Evolutionary conservation across 2,113 vertebrate genomes (phyloP), one percentile per base, ranked within the genome.

Genomic region (Tragulus kanchil): DNA sequence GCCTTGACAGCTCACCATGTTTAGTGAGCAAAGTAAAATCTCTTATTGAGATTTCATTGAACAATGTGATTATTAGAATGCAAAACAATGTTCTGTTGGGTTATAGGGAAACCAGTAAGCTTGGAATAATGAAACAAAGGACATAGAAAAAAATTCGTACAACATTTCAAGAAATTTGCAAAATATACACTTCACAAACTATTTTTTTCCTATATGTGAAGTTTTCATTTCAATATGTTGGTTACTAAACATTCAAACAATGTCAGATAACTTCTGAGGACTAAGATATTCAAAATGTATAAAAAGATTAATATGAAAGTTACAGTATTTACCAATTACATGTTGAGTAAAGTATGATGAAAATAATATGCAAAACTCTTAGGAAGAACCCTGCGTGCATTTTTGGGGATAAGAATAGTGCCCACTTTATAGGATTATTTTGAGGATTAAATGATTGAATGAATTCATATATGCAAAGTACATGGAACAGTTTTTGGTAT

Each of bases 171-270:
- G 58, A 95, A n/a, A 79, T 42, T 89, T 64, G 1, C 8, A 54
- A 94, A 42, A 2, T 14, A 48, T 6, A 62, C 7, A 82, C 26
- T 77, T 89, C 36, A 42, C 50, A 50, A 6, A 13, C 42, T 6
- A n/a, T 81, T 0, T 19, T 42, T 45, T 89, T 64, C 50, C 5
- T 65, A 1, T 31, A 16, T 36, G 50, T 75, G 2, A 85, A 64
- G 4, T 95, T 84, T 94, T 48, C 26, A 59, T 71, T 78, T 82
- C 23, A 59, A 2, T 85, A 2, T 50, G 42, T 71, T 59, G 16
- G 73, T 91, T 91, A 82, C 15, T 19, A 93, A 83, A 82, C 15
- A 94, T 71, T 92, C 48, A 85, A 91, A 67, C 6, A 26, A 93
- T 54, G 31, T 31, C 50, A 86, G 77, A 42, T 69, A 62, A 56